These are phyloP conservation scores for Odontocolon sp. DNA, from an alignment of 2,888 invertebrate genomes.

Conservation along the genomic window DNA sequence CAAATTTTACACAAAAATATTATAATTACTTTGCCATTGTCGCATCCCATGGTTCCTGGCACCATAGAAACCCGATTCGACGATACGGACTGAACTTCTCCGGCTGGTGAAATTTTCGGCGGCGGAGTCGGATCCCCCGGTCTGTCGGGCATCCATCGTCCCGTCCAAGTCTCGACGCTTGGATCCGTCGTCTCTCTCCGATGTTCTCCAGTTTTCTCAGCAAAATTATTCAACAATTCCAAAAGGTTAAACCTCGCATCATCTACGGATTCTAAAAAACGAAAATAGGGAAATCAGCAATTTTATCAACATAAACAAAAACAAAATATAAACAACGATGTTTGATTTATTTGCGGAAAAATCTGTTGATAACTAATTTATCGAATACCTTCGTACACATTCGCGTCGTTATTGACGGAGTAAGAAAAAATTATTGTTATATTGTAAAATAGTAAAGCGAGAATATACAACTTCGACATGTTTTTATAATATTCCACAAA, in stretches of 20 bases:
- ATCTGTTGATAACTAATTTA: background rate
- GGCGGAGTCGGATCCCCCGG: constrained; percentile 69
- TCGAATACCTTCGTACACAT: background rate
- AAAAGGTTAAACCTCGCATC: constrained; percentile 56
- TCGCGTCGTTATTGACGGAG: constrained; percentile 2
- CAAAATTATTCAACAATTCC: constrained; percentile 49
- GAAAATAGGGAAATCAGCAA: background rate
- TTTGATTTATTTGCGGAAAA: too few relatives aligned
- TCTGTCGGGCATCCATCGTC: constrained; percentile 79
- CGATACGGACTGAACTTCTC: background rate
- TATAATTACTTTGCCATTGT: constrained; percentile 85
- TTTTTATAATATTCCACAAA: background rate
- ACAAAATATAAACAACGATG: background rate
- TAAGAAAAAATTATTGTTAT: background rate
- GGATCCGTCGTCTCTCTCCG: constrained; percentile 53
- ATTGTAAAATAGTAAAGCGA: constrained; percentile 45
- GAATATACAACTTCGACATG: constrained; percentile 31
- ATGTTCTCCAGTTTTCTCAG: constrained; percentile 47
- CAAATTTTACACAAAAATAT: too few relatives aligned
- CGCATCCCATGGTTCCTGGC: constrained; percentile 82
- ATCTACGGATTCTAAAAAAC: constrained; percentile 46
- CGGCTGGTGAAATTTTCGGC: constrained; percentile 66
- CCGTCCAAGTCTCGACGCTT: constrained; percentile 76
- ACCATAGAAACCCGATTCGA: constrained; percentile 84
- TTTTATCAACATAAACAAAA: background rate